Evolutionary conservation across 2,113 vertebrate genomes (phyloP).

Genomic region (Chaetops frenatus): DNA sequence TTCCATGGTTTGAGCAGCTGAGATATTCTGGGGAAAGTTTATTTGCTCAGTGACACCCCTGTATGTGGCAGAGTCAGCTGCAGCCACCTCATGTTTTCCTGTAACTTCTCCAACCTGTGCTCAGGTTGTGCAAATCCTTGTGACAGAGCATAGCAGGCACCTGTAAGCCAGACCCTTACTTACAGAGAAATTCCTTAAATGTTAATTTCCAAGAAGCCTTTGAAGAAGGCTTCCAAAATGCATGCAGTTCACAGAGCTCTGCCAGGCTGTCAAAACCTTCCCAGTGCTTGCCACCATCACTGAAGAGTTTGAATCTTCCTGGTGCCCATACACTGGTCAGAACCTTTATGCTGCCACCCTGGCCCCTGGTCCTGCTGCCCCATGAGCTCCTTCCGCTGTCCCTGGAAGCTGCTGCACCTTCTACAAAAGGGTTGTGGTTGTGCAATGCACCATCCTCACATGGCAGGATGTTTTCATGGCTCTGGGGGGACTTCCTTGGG

Average conservation of each 20-base stretch:
- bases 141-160: background rate
- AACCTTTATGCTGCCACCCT: background rate
- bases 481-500: background rate
- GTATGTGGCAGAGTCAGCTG: rapidly evolving
- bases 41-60: background rate
- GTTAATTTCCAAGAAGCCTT: background rate
- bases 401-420: background rate
- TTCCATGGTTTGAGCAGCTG: background rate
- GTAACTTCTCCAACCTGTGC: background rate
- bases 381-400: background rate
- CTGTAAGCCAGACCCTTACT: background rate
- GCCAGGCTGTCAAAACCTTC: background rate
- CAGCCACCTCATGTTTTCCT: background rate
- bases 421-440: background rate
- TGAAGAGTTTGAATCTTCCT: background rate
- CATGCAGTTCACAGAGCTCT: background rate
- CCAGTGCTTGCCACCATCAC: background rate
- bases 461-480: background rate
- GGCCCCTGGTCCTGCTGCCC: rapidly evolving
- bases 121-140: background rate
- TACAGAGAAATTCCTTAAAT: background rate
- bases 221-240: background rate
- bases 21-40: background rate
- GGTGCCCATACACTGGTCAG: rapidly evolving
- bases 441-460: background rate